Evolutionary conservation across 2,113 vertebrate genomes (phyloP), one percentile per base, ranked within the genome.

Genomic region (Charina bottae): DNA sequence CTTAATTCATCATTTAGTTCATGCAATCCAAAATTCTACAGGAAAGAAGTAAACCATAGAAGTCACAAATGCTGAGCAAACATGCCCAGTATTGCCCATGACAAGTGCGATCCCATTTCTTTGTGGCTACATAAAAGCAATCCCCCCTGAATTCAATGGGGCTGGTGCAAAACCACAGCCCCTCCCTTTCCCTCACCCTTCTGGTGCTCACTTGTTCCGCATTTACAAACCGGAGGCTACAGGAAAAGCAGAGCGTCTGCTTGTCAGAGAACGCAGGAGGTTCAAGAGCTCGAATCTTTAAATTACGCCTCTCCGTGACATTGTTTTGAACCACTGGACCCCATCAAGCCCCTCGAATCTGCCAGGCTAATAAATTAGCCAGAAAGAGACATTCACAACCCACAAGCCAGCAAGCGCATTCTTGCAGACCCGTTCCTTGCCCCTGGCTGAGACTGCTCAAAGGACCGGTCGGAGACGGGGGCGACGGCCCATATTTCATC

Each of bases 261-360:
- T n/a, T 68, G 6, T 33, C n/a, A 33, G 15, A 28, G 13, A 6
- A 1, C 24, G 59, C 24, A n/a, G 28, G 1, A 53, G n/a, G 59
- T 64, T 64, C 2, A 21, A 6, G 7, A 62, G 11, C 53, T 46
- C 88, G 54, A 78, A 15, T 23, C 9, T 93, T 85, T 93, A 37
- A 46, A 59, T 28, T 11, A 2, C 87, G 88, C 42, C 46, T 68
- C 58, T 90, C 60, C 49, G 0, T 0, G 0, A 42, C 92, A 95
- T 95, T 96, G 92, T 94, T 93, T 62, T 56, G 60, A 92, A 89
- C 60, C 46, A 83, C 21, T 88, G 94, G 92, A 93, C 92, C 93
- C 85, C 59, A 90, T 86, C 93, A 58, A 85, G 19, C 37, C 4
- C 54, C 87, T 60, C 85, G 56, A 93, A 89, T 60, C 64, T 92